A percentile compares a stretch with the other conserved stretches of the same genome.
Conservation (phyloP, 92 coral and sea anemone species). For the Pocillopora grandis region DNA sequence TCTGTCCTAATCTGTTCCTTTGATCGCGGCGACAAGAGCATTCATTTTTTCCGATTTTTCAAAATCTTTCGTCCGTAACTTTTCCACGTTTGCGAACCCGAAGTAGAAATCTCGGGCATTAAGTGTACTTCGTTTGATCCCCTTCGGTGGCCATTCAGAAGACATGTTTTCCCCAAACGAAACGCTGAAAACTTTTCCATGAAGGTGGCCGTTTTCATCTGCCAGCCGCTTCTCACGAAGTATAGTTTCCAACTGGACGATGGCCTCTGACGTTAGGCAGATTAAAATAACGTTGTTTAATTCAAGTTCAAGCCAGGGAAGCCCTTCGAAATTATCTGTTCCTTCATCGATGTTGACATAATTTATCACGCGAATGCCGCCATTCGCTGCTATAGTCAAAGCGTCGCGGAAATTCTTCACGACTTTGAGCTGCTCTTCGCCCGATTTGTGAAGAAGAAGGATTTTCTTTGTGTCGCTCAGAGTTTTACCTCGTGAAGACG, state of each 20-base stretch:
- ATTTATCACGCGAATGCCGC: conserved; percentile 53
- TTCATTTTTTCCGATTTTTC: conserved; percentile 60
- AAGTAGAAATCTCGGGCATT: conserved; percentile 53
- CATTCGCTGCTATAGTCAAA: conserved; percentile 60
- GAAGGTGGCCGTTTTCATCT: conserved; percentile 63
- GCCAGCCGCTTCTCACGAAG: conserved; percentile 64
- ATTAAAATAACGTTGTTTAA: conserved; percentile 74
- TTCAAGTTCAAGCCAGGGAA: conserved; percentile 66
- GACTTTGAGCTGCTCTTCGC: conserved; percentile 40
- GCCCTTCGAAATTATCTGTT: conserved; percentile 35
- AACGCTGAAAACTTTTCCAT: conserved; percentile 74
- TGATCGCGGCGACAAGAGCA: conserved; percentile 72
- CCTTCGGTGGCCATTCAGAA: conserved; percentile 80
- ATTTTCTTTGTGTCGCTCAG: conserved; percentile 53
- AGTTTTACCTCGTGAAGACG: conserved; percentile 20
- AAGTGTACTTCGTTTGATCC: conserved; percentile 34
- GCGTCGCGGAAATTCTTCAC: conserved; percentile 89
- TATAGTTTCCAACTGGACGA: conserved; percentile 52
- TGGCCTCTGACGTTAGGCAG: conserved; percentile 73
- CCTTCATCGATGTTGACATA: conserved; percentile 72
- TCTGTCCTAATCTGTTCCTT: conserved; percentile 41
- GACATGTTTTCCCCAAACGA: conserved; percentile 76
- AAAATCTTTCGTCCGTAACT: conserved; percentile 32
- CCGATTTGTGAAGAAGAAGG: conserved; percentile 72
- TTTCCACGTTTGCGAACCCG: conserved; percentile 30